phyloP scores from a whole-genome alignment of 1,140 invertebrate genomes.

The Drosophila oshimai region DNA sequence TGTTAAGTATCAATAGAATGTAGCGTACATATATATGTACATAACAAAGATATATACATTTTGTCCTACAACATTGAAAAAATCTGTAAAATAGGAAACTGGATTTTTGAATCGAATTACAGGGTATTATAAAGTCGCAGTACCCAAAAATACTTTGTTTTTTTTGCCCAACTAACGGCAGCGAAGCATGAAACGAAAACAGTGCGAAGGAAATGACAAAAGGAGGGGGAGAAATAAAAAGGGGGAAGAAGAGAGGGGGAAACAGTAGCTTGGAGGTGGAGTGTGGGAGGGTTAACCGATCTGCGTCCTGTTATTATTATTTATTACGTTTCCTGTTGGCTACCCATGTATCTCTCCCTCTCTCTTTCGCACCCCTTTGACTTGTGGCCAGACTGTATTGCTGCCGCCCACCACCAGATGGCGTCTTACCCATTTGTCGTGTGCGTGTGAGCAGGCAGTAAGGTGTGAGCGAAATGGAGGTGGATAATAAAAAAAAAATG shows the following conservation, averaged over 20 bases:
- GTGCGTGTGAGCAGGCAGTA: slow-evolving; percentile 48
- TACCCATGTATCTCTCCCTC: neutral
- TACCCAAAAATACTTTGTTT: neutral
- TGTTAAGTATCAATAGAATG: too few species aligned
- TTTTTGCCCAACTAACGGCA: slow-evolving; percentile 27
- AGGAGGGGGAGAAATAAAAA: neutral
- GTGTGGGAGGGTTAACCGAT: slow-evolving; percentile 24
- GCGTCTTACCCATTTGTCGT: slow-evolving; percentile 5
- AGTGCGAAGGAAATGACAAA: slow-evolving; percentile 43
- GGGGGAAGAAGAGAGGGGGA: neutral
- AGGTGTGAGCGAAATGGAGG: slow-evolving; percentile 2
- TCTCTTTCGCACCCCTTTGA: neutral
- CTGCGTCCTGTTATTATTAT: slow-evolving; percentile 52
- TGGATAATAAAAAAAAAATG: slow-evolving; percentile 13
- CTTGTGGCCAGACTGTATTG: neutral
- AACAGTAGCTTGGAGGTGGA: slow-evolving; percentile 1
- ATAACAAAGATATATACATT: too few species aligned
- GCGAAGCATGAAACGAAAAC: slow-evolving; percentile 62
- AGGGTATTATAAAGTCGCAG: neutral
- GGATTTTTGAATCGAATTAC: neutral
- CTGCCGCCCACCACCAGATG: slow-evolving; percentile 32
- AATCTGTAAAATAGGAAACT: too few species aligned
- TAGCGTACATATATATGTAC: too few species aligned
- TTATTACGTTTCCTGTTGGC: slow-evolving; percentile 39
- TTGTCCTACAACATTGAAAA: neutral